Percentiles rank a stretch among this genome's conserved stretches.
Evolutionary conservation across 2,113 vertebrate genomes (phyloP).

Genomic region (Cranoglanis bouderius): DNA sequence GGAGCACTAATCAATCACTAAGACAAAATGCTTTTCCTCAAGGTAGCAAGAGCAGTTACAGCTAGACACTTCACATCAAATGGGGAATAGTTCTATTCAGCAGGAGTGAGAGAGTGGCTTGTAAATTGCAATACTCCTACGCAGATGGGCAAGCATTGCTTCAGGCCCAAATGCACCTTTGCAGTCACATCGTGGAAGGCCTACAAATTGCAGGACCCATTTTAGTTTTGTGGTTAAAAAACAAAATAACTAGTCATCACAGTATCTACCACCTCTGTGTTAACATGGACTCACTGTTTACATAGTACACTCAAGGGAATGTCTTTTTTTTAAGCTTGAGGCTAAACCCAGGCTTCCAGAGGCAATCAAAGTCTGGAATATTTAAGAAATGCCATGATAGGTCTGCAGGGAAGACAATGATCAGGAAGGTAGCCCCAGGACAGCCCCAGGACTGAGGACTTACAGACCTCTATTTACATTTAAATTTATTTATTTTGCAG

Average conservation of each 20-base stretch:
- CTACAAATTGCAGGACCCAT: neutral
- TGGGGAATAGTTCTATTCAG: neutral
- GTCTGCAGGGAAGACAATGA: neutral
- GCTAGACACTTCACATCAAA: neutral
- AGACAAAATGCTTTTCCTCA: neutral
- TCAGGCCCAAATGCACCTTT: neutral
- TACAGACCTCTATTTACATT: neutral
- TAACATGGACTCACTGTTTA: neutral
- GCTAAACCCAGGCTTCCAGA: neutral
- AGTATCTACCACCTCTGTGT: neutral
- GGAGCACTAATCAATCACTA: neutral
- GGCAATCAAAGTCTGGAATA: neutral
- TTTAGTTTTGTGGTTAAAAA: neutral
- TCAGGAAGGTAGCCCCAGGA: neutral
- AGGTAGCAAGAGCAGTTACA: no score
- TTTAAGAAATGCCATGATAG: neutral
- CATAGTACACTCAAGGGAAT: neutral
- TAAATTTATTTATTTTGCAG: neutral
- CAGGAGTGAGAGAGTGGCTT: neutral
- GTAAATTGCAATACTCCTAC: neutral
- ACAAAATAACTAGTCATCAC: neutral
- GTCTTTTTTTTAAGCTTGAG: neutral
- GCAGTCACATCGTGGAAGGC: neutral
- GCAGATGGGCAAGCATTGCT: neutral
- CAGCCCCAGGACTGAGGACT: neutral